Evolutionary conservation across 2,113 vertebrate species (phyloP), one percentile per base, ranked within the genome.

Genomic region (Daphoenositta chrysoptera): DNA sequence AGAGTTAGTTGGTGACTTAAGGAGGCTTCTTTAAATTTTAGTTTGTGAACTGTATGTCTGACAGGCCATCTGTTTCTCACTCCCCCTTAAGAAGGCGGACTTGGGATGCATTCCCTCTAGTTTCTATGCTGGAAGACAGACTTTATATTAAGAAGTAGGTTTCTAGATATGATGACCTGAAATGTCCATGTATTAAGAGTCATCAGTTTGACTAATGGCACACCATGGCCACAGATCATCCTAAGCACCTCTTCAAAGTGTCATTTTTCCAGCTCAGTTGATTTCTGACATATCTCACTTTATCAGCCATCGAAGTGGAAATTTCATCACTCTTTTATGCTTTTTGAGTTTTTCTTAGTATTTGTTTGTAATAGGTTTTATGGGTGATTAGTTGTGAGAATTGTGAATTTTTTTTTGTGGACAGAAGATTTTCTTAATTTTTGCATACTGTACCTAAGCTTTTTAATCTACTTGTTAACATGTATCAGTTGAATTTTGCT

Each of bases 281-380:
- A 97, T 95, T 98, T 97, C 94, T 98, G 98, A 98, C 97, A 94
- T 90, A 95, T 98, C 97, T 97, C 96, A 96, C 97, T 98, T 97
- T 96, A 96, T 98, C 97, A 97, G 87, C 97, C 96, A 93, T 51
- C 84, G 97, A 94, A 77, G 97, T 98, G 97, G 97, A 98, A 98
- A 98, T 98, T 97, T 97, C 97, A 98, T 98, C 98, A 97, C 88
- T 96, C 93, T 94, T 96, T 39, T 95, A 90, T 97, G 96, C 96
- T 92, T 97, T 97, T 94, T 97, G 96, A 96, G 87, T 96, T 98
- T 97, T 98, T 97, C 96, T 96, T 95, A 83, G 94, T 97, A 96
- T 98, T 97, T 98, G 97, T 98, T 98, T 98, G 97, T 98, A 97
- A 98, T 98, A 97, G 97, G 95, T 97, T 98, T 98, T 98, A 97